Percentiles rank a stretch among this genome's conserved stretches.
phyloP scores from a whole-genome alignment of 2,113 vertebrate genomes.

The Etheostoma cragini region DNA sequence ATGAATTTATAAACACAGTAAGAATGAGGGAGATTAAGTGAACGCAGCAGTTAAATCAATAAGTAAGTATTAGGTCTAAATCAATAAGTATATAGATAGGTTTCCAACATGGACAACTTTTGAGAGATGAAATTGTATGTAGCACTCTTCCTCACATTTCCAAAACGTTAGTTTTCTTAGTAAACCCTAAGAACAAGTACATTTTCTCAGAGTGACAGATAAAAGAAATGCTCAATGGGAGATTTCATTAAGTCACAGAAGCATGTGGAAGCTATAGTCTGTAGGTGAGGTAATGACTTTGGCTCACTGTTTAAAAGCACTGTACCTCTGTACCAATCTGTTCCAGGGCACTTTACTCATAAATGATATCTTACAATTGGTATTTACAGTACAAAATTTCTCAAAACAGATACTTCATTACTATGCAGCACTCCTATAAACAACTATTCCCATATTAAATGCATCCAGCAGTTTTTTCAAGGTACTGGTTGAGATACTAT shows the following conservation, averaged over 20 bases:
- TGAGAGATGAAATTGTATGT: too few species aligned
- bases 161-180: too few species aligned
- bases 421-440: slow-evolving; percentile 16
- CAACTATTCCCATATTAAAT: slow-evolving; percentile 26
- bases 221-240: background rate
- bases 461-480: slow-evolving; percentile 6
- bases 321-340: background rate
- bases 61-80: background rate
- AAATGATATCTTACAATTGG: slow-evolving; percentile 86
- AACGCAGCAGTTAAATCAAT: background rate
- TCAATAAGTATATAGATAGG: background rate
- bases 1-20: slow-evolving; percentile 43
- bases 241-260: background rate
- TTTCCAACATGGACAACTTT: too few species aligned
- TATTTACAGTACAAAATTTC: background rate
- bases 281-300: background rate
- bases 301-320: slow-evolving; percentile 2
- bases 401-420: slow-evolving; percentile 54
- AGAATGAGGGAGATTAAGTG: background rate
- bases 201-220: background rate
- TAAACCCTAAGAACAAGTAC: background rate
- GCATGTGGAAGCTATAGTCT: background rate
- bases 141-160: too few species aligned
- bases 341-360: background rate
- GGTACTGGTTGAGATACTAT: background rate